Evolutionary conservation across 2,888 invertebrate genomes (phyloP).

Genomic region (Xestia rhomboidea): DNA sequence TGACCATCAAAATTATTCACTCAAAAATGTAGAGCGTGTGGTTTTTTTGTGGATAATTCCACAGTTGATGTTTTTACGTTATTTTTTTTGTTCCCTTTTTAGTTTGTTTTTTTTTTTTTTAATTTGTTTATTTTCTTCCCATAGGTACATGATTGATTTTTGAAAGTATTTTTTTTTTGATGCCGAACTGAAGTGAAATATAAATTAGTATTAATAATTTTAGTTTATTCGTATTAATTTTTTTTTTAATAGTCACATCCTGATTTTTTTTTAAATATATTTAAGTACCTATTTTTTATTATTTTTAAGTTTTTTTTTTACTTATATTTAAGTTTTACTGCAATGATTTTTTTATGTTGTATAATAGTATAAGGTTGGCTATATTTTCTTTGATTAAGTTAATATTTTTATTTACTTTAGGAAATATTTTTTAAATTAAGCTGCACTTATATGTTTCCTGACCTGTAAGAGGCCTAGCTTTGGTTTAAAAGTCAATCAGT

Average conservation of each 20-base stretch:
- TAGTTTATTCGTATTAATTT: slow-evolving; percentile 60
- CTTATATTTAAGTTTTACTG: slow-evolving; percentile 36
- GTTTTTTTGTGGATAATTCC: not conserved
- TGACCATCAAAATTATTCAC: not conserved
- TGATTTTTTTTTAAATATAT: slow-evolving; percentile 54
- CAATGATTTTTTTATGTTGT: slow-evolving; percentile 26
- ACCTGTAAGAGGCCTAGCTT: not conserved
- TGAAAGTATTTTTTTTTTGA: slow-evolving; percentile 67
- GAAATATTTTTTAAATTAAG: slow-evolving; percentile 6
- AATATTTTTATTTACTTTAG: slow-evolving; percentile 13
- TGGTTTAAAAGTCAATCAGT: not conserved
- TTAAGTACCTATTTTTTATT: slow-evolving; percentile 57
- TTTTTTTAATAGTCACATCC: slow-evolving; percentile 86
- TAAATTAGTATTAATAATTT: slow-evolving; percentile 68
- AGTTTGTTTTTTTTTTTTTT: slow-evolving; percentile 47
- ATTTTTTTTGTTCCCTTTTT: slow-evolving; percentile 8
- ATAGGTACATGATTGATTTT: slow-evolving; percentile 89
- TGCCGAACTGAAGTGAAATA: slow-evolving; percentile 65
- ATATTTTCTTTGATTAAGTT: slow-evolving; percentile 6
- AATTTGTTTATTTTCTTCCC: slow-evolving; percentile 67
- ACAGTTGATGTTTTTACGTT: slow-evolving; percentile 24
- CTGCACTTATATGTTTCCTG: not conserved
- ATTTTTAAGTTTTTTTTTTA: slow-evolving; percentile 52
- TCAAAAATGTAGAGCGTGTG: slow-evolving; percentile 5
- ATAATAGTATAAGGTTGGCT: slow-evolving; percentile 3